Evolutionary conservation across 2,888 invertebrate genomes (phyloP).

Genomic region (Thera obeliscata): DNA sequence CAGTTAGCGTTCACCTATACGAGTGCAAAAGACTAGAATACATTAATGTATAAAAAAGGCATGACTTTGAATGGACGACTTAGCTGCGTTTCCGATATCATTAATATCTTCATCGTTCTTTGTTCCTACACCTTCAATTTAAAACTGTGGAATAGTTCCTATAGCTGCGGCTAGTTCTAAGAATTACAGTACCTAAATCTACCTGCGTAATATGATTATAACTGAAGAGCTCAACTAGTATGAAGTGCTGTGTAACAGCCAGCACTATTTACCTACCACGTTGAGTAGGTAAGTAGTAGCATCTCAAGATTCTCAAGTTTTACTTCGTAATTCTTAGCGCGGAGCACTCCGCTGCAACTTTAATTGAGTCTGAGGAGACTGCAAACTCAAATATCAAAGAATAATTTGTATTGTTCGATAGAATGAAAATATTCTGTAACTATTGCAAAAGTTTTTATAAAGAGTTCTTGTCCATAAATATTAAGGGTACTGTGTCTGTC

Average conservation of each 20-base stretch:
- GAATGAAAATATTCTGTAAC: slow-evolving; percentile 44
- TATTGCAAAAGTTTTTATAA: slow-evolving; percentile 33
- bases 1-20: neutral
- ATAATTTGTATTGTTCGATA: slow-evolving; percentile 49
- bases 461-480: slow-evolving; percentile 11
- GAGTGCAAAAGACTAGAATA: neutral
- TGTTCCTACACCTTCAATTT: no score
- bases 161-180: no score
- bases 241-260: neutral
- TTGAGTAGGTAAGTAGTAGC: slow-evolving; percentile 35
- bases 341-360: slow-evolving; percentile 52
- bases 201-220: neutral
- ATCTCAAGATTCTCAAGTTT: slow-evolving; percentile 28
- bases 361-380: slow-evolving; percentile 61
- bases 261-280: neutral
- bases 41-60: no score
- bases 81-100: no score
- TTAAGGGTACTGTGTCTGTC: no score
- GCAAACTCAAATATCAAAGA: slow-evolving; percentile 52
- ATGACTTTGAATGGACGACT: no score
- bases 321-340: slow-evolving; percentile 43
- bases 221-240: neutral
- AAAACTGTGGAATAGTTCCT: no score
- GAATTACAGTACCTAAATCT: no score
- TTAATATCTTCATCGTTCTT: no score